phyloP scores from a whole-genome alignment of 1,140 invertebrate species.

The Calycopis cecrops region DNA sequence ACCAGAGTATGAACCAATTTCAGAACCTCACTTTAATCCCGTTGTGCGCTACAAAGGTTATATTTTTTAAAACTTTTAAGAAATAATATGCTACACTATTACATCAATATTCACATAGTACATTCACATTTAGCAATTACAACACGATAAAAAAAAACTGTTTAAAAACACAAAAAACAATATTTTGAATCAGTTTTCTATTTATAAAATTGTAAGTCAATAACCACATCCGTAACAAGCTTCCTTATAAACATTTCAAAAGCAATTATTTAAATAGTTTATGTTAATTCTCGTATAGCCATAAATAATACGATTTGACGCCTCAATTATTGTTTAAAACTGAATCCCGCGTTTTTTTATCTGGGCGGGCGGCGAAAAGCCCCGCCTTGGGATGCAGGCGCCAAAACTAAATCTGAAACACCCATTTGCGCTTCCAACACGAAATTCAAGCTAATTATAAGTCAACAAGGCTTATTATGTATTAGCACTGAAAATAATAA shows the following conservation, averaged over 20 bases:
- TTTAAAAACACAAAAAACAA: neutral
- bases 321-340: slow-evolving; percentile 64
- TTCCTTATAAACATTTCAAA: slow-evolving; percentile 58
- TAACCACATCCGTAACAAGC: slow-evolving; percentile 39
- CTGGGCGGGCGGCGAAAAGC: slow-evolving; percentile 41
- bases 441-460: slow-evolving; percentile 25
- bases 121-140: too few species aligned
- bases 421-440: slow-evolving; percentile 27
- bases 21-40: too few species aligned
- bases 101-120: too few species aligned
- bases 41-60: too few species aligned
- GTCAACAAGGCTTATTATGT: slow-evolving; percentile 28
- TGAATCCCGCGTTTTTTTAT: slow-evolving; percentile 54
- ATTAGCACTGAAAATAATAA: neutral
- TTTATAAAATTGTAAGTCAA: slow-evolving; percentile 23
- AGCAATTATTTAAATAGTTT: slow-evolving; percentile 58
- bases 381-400: slow-evolving; percentile 43
- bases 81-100: too few species aligned
- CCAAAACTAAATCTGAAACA: slow-evolving; percentile 26
- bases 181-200: slow-evolving; percentile 1
- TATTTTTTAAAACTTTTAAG: too few species aligned
- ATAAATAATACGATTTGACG: slow-evolving; percentile 67
- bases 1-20: too few species aligned
- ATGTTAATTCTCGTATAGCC: slow-evolving; percentile 53
- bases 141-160: too few species aligned